Base-by-base conservation (phyloP, 2,888 invertebrate species). In the Prosopocoilus inquinatus region DNA sequence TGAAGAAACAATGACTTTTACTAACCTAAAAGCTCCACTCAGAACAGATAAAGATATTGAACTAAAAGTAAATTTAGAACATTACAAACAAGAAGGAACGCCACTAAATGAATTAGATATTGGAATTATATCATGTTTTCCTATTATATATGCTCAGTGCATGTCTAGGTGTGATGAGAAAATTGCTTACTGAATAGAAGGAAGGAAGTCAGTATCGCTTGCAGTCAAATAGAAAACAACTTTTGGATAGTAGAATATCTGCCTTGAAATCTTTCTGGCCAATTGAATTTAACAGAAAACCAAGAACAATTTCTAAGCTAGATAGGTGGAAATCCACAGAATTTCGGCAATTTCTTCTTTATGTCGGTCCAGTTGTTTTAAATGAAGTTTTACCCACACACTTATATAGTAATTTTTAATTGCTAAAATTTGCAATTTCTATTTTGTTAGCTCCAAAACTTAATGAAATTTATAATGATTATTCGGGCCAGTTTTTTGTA, bases 291-390 rank as follows among this genome's bases (percentile, higher is more conserved):
- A 61, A 56, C 15, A 41, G 67, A 12, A 68, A 67, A 58, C 61
- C 67, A 16, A 47, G 67, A 47, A 46, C 58, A 5, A 12, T 65
- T 9, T 47, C 28, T 32, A 61, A 66, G 46, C 16, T 64, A 33
- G 63, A 65, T 44, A 32, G 45, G 9, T 66, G 65, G 64, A 66
- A 65, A 50, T 64, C 65, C 5, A 65, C 64, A 13, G 68, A 68
- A 57, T 57, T 64, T 15, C 28, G 63, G 8, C 57, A 62, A 48
- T 64, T 64, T 58, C 51, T 66, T 38, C 36, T 66, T 11, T 64
- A 64, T 52, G n/a, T 59, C 4, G 62, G 60, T 12, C 61, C 64
- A 28, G 28, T 61, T 28, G 34, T 59, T n/a, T 47, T 63, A 35
- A 47, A 53, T 41, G 38, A 60, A 39, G n/a, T 59, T 35, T 50